Evolutionary conservation across 2,888 invertebrate genomes (phyloP).

Genomic region (Tridacna gigas): DNA sequence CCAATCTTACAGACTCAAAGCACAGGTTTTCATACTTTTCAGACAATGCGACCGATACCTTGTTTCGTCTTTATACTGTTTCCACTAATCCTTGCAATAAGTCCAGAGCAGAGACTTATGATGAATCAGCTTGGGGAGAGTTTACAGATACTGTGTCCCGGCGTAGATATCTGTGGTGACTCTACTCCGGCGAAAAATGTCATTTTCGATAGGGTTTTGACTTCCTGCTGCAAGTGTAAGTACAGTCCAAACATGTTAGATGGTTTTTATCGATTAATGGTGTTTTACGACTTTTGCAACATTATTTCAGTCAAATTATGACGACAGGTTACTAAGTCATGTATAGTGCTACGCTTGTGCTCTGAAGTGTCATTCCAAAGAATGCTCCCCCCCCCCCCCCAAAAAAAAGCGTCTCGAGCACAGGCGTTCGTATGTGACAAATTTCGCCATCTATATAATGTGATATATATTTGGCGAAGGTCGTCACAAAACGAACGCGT

Average conservation of each 20-base stretch:
- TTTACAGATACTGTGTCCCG: neutral
- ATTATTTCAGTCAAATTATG: too few species aligned
- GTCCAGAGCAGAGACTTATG: neutral
- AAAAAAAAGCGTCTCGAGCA: too few species aligned
- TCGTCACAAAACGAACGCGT: too few species aligned
- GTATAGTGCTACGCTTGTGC: too few species aligned
- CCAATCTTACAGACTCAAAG: too few species aligned
- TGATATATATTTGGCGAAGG: too few species aligned
- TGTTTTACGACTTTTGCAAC: too few species aligned
- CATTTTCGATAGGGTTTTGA: neutral
- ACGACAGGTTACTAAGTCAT: too few species aligned
- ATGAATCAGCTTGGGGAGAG: neutral
- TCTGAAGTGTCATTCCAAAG: too few species aligned
- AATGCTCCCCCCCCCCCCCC: too few species aligned
- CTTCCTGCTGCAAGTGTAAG: constrained; percentile 3
- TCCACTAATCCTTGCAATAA: neutral
- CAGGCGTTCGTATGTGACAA: too few species aligned
- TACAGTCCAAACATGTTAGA: neutral
- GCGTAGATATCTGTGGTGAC: constrained; percentile 6
- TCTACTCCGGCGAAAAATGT: neutral
- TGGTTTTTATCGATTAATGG: neutral
- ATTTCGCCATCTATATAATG: too few species aligned
- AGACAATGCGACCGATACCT: neutral
- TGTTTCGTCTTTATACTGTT: neutral
- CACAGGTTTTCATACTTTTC: neutral